Conservation (phyloP, 2,113 vertebrate genomes). For the Tonatia bakeri region DNA sequence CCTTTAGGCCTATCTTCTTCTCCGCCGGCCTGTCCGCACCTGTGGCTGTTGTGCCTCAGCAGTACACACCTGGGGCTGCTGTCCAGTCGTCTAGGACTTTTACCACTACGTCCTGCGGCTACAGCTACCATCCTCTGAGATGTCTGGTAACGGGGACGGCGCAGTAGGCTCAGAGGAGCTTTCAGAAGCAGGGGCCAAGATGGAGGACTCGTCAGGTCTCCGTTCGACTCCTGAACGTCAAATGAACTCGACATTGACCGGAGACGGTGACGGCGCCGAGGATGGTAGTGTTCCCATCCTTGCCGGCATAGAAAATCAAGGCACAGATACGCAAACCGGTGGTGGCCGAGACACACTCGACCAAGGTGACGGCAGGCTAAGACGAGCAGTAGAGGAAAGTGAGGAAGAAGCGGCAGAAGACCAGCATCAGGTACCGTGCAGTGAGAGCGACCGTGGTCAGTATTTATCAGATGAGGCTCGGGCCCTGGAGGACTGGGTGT, state of each 20-base stretch:
- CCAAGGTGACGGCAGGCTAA: too few relatives aligned
- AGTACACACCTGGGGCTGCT: too few relatives aligned
- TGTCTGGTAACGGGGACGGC: conserved; percentile 58
- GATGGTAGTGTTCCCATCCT: neutral
- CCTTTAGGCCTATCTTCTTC: fast-evolving
- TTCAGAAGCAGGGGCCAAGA: neutral
- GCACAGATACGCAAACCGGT: neutral
- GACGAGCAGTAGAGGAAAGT: conserved; percentile 57
- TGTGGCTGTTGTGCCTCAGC: fast-evolving
- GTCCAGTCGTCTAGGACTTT: neutral
- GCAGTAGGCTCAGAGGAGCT: conserved; percentile 40
- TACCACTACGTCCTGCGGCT: fast-evolving
- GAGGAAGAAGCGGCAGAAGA: conserved; percentile 63
- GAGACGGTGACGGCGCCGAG: fast-evolving
- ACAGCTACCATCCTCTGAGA: neutral
- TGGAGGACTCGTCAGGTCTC: conserved; percentile 11
- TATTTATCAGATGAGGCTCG: conserved; percentile 72
- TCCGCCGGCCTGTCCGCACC: fast-evolving
- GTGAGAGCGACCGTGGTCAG: conserved; percentile 6
- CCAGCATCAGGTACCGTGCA: neutral
- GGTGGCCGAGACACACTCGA: conserved; percentile 65
- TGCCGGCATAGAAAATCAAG: neutral
- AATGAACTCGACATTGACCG: conserved; percentile 57
- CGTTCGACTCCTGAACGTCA: fast-evolving
- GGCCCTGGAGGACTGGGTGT: conserved; percentile 88